phyloP scores from a whole-genome alignment of 2,888 invertebrate genomes.

The Hartigia nigra region DNA sequence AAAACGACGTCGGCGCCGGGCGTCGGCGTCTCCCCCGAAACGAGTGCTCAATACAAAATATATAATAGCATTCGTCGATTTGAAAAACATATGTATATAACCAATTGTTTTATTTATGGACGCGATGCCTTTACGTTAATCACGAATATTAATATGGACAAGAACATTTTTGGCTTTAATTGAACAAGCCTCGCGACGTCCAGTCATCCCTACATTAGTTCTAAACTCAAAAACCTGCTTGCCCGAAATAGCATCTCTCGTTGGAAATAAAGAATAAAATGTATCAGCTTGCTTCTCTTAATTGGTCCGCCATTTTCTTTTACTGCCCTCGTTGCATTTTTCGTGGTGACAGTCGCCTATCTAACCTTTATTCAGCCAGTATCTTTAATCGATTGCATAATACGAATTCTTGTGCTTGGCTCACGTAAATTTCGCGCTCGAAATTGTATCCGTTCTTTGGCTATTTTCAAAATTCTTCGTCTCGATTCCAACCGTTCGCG shows the following conservation, averaged over 20 bases:
- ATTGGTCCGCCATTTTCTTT: conserved; percentile 60
- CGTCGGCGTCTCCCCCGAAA: conserved; percentile 59
- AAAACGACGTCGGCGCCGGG: conserved; percentile 60
- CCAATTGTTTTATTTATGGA: conserved; percentile 58
- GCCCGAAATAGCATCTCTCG: not conserved
- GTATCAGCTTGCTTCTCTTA: conserved; percentile 52
- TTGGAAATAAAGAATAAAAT: conserved; percentile 47
- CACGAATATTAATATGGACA: not conserved
- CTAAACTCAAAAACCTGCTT: not conserved
- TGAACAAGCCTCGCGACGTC: not conserved
- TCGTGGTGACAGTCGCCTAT: not conserved
- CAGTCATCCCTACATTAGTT: not conserved
- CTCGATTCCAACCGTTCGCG: conserved; percentile 39
- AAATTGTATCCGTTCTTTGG: not conserved
- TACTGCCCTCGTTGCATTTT: conserved; percentile 1
- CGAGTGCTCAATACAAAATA: conserved; percentile 64
- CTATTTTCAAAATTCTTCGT: conserved; percentile 14
- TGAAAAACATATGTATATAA: conserved; percentile 58
- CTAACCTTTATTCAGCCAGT: not conserved
- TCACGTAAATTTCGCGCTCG: not conserved
- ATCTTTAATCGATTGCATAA: not conserved
- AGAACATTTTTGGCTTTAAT: not conserved
- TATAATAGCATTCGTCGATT: conserved; percentile 63
- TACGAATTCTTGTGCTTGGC: not conserved
- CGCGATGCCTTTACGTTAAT: conserved; percentile 12